phyloP scores from a whole-genome alignment of 1,140 invertebrate species.

The Bombus cullumanus region DNA sequence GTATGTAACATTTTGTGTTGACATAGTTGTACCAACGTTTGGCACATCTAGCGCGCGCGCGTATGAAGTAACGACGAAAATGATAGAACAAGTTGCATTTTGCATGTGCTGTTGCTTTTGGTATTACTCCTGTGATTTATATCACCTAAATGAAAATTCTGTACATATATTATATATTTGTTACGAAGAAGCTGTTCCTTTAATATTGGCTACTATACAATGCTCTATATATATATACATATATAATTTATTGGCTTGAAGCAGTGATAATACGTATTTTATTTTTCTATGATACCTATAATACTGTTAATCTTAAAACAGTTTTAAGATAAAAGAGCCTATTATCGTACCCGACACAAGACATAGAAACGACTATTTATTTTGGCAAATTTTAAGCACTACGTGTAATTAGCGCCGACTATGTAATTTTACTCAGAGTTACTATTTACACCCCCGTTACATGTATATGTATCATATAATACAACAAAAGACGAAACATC shows the following conservation, averaged over 20 bases:
- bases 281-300: conserved; percentile 64
- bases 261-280: conserved; percentile 59
- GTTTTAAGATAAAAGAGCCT: conserved; percentile 55
- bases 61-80: not conserved
- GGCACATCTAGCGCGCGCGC: not conserved
- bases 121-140: not conserved
- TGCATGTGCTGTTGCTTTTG: conserved; percentile 7
- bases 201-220: conserved; percentile 20
- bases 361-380: conserved; percentile 60
- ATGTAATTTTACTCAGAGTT: conserved; percentile 17
- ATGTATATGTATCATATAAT: not conserved
- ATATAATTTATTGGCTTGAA: conserved; percentile 59
- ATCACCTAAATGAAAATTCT: conserved; percentile 10
- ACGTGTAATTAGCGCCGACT: conserved; percentile 28
- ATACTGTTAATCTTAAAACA: conserved; percentile 50
- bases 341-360: conserved; percentile 49
- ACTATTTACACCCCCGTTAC: conserved; percentile 11
- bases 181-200: conserved; percentile 33
- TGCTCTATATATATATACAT: conserved; percentile 14
- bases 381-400: conserved; percentile 52
- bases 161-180: conserved; percentile 35
- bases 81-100: not conserved
- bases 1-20: not conserved
- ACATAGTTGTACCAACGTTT: not conserved
- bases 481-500: not conserved